Evolutionary conservation across 2,113 vertebrate species (phyloP), one percentile per base, ranked within the genome.

Genomic region (Theristicus caerulescens): DNA sequence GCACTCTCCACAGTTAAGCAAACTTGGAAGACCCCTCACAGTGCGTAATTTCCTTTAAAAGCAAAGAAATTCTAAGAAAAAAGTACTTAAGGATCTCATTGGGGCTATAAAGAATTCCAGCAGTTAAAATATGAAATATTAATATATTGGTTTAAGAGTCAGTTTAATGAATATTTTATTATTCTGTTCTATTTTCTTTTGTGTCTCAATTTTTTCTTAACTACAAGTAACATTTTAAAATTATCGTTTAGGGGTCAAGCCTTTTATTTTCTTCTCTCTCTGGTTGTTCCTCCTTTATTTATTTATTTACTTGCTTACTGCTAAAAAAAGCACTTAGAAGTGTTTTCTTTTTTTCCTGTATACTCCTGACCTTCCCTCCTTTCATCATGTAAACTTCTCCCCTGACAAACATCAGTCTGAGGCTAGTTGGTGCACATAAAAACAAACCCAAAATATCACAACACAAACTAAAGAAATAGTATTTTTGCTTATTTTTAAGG

Each of bases 161-260:
- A 84, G 7, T 64, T 90, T 70, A 90, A 62, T 82, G 15, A 88
- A 76, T 90, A 73, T 85, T 95, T 91, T 86, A 94, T 92, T 90
- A 52, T 34, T 52, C 8, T 73, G 42, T 15, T 29, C 12, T 55
- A 24, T 84, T 82, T 90, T 34, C 10, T 62, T 81, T 67, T 82
- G 11, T 55, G 14, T 64, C 11, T 77, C n/a, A 78, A 21, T 16
- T 18, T 76, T 86, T 67, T 54, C 24, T 59, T 77, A 57, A 54
- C 13, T 80, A 27, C 12, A 64, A 62, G 7, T 46, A 80, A 44
- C 2, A n/a, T 46, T 90, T 95, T 12, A 31, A 85, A 73, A 59
- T 16, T 64, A 15, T 29, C 14, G 46, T 88, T 84, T 36, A 54
- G 15, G 4, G 7, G 3, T 78, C 13, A 57, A 58, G 26, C 3